phyloP scores from a whole-genome alignment of 2,797 vertebrate species.

The Enteromius anoplus region DNA sequence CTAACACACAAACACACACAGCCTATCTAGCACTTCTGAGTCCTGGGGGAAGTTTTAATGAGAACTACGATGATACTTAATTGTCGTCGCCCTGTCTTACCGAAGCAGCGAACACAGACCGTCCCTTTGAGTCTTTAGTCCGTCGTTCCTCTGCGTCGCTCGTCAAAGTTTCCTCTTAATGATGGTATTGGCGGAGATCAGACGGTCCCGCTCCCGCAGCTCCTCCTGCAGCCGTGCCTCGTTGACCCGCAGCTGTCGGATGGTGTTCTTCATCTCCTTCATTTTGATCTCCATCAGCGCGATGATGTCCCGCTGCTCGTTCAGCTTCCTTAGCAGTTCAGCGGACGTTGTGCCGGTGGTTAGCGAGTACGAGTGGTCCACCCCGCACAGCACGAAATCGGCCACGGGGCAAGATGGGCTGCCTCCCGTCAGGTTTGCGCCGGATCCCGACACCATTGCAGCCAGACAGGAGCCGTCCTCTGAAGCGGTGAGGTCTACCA shows the following conservation, averaged over 20 bases:
- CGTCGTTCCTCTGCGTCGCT: background rate
- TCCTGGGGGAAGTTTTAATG: constrained; percentile 13
- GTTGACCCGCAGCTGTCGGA: constrained; percentile 87
- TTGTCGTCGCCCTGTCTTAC: constrained; percentile 38
- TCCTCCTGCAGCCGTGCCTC: constrained; percentile 93
- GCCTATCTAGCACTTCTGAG: constrained; percentile 28
- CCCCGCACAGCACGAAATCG: constrained; percentile 69
- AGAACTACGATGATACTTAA: constrained; percentile 34
- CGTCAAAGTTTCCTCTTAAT: constrained; percentile 80
- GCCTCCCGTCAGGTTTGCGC: constrained; percentile 46
- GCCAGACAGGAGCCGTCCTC: constrained; percentile 71
- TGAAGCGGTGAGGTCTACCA: constrained; percentile 80
- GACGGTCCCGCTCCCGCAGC: constrained; percentile 85
- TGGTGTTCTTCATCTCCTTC: constrained; percentile 98
- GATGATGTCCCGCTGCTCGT: constrained; percentile 96
- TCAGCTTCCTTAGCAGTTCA: constrained; percentile 92
- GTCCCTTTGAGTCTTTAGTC: background rate
- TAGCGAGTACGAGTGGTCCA: constrained; percentile 94
- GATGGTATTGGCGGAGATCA: constrained; percentile 73
- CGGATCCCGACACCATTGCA: constrained; percentile 60
- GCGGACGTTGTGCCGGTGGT: constrained; percentile 93
- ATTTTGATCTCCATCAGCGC: constrained; percentile 98
- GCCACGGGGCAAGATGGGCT: constrained; percentile 46
- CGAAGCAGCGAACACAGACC: constrained; percentile 13
- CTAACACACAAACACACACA: constrained; percentile 16